Percentiles rank a stretch among this genome's conserved stretches.
Evolutionary conservation across 2,113 vertebrate genomes (phyloP).

Genomic region (Chaetops frenatus): DNA sequence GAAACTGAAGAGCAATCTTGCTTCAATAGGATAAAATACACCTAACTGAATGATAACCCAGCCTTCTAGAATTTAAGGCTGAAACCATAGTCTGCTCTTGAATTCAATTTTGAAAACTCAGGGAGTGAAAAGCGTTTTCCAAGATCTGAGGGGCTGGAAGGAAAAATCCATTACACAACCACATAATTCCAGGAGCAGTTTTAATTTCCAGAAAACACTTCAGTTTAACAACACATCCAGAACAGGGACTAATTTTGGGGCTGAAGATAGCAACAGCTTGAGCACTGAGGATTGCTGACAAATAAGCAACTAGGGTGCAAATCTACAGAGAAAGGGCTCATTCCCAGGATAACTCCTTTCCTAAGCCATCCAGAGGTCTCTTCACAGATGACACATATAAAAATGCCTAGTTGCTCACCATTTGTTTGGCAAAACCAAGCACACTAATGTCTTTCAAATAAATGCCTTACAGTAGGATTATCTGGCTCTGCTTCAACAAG

Average conservation of each 20-base stretch:
- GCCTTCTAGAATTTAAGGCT: not conserved
- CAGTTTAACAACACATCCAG: not conserved
- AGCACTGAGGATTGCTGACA: not conserved
- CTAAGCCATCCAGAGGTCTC: not conserved
- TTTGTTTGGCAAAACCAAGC: not conserved
- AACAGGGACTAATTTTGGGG: not conserved
- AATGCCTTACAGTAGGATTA: not conserved
- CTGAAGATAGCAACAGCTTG: not conserved
- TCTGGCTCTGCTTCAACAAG: not conserved
- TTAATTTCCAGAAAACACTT: not conserved
- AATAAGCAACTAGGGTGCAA: not conserved
- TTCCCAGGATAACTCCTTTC: not conserved
- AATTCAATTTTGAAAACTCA: not conserved
- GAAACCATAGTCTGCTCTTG: not conserved
- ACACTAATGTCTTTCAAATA: not conserved
- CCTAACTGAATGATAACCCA: not conserved
- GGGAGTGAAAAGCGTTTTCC: not conserved
- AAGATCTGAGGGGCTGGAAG: not conserved
- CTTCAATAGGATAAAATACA: not conserved
- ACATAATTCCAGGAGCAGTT: not conserved
- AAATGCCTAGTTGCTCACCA: not conserved
- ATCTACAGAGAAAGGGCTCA: not conserved
- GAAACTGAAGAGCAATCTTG: not conserved
- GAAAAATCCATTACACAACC: not conserved
- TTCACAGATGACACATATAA: fast-evolving